Percentiles rank a stretch among this genome's conserved stretches.
phyloP scores from a whole-genome alignment of 2,797 vertebrate species.

The Psittacula derbiana region DNA sequence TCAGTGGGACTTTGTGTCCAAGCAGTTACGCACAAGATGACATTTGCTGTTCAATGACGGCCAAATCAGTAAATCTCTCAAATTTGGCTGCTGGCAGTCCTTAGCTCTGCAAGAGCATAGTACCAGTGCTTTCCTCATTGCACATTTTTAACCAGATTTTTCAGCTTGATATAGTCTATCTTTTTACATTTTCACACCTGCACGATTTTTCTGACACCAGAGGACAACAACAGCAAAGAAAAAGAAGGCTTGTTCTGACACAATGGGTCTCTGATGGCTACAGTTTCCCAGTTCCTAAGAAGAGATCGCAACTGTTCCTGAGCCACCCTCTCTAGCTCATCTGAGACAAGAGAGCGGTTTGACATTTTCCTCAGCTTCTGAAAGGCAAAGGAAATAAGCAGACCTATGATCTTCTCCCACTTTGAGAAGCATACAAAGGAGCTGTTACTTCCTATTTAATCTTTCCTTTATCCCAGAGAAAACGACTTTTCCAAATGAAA shows the following conservation, averaged over 20 bases:
- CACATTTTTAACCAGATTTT: background rate
- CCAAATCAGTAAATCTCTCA: constrained; percentile 10
- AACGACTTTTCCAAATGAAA: background rate
- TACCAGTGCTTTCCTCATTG: background rate
- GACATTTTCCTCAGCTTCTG: background rate
- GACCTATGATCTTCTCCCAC: background rate
- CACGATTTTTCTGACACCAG: background rate
- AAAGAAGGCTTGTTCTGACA: background rate
- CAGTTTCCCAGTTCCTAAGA: background rate
- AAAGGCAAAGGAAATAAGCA: background rate
- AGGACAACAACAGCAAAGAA: background rate
- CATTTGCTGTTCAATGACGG: background rate
- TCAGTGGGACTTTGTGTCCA: background rate
- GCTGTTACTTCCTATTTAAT: background rate
- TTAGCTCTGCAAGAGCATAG: background rate
- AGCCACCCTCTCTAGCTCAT: background rate
- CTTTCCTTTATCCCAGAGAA: background rate
- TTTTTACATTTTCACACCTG: background rate
- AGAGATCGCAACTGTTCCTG: background rate
- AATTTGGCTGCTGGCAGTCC: background rate
- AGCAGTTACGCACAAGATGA: background rate
- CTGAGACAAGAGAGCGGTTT: background rate
- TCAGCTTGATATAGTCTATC: background rate
- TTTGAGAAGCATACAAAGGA: background rate
- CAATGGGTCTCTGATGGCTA: fast-evolving